Evolutionary conservation across 2,113 vertebrate species (phyloP).

Genomic region (Oryzias melastigma): DNA sequence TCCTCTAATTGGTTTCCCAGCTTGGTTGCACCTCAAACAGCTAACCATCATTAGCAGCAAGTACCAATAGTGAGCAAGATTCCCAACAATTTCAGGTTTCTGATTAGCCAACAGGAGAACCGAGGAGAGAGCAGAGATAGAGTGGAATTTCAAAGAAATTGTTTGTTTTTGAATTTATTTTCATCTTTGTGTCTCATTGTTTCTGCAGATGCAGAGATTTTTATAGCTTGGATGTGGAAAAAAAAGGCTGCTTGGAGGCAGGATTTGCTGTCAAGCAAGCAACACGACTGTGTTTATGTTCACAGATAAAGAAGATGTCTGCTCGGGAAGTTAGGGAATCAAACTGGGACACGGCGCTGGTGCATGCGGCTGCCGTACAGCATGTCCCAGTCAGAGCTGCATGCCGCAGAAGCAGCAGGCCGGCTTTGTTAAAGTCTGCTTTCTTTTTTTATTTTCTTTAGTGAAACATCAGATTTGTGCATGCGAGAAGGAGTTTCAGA

Average conservation of each 20-base stretch:
- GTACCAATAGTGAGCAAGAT: conserved; percentile 48
- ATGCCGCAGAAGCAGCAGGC: conserved; percentile 3
- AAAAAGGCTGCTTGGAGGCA: conserved; percentile 32
- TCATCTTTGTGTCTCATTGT: conserved; percentile 27
- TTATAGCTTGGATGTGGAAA: background rate
- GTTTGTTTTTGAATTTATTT: conserved; percentile 20
- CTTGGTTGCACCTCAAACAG: conserved; percentile 59
- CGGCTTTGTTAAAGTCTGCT: background rate
- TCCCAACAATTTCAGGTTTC: conserved; percentile 65
- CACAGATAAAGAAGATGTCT: conserved; percentile 18
- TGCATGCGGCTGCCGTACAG: conserved; percentile 6
- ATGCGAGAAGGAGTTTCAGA: background rate
- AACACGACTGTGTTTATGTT: conserved; percentile 43
- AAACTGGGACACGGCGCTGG: background rate
- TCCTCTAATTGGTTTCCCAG: conserved; percentile 55
- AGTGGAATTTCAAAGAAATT: conserved; percentile 53
- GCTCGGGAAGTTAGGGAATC: conserved; percentile 11
- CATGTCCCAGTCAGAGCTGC: conserved; percentile 3
- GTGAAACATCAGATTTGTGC: background rate
- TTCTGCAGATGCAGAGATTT: conserved; percentile 27
- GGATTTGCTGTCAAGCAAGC: conserved; percentile 30
- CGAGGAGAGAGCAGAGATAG: conserved; percentile 24
- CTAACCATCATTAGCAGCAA: conserved; percentile 55
- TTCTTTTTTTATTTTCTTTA: background rate
- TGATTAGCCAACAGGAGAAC: conserved; percentile 40